phyloP scores from a whole-genome alignment of 2,113 vertebrate species.

The Pogonocichla stellata region DNA sequence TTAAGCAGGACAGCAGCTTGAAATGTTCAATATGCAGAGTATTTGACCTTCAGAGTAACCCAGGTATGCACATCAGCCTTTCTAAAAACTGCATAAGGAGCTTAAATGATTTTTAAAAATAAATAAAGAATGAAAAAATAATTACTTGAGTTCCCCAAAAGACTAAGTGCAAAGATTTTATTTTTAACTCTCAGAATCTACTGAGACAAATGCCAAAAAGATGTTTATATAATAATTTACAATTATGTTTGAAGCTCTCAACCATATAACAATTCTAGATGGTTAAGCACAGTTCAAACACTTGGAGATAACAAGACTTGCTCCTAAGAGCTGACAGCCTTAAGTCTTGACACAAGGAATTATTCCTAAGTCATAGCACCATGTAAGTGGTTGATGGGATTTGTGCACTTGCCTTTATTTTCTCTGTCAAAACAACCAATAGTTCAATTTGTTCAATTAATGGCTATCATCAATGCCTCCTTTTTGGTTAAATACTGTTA shows the following conservation, averaged over 20 bases:
- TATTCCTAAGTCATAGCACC: background rate
- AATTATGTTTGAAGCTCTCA: background rate
- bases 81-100: background rate
- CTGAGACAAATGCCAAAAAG: background rate
- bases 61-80: background rate
- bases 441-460: background rate
- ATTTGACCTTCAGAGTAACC: constrained; percentile 21
- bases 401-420: background rate
- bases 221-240: background rate
- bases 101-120: background rate
- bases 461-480: background rate
- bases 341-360: background rate
- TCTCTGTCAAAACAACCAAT: background rate
- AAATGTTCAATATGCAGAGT: background rate
- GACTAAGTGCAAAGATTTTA: background rate
- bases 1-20: constrained; percentile 20
- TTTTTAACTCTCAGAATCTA: constrained; percentile 4
- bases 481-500: background rate
- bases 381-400: background rate
- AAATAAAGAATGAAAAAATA: background rate
- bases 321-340: background rate
- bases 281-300: background rate
- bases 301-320: background rate
- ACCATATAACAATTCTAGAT: background rate
- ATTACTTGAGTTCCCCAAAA: background rate